Conservation (phyloP, 2,888 invertebrate species). For the Andrena haemorrhoa region DNA sequence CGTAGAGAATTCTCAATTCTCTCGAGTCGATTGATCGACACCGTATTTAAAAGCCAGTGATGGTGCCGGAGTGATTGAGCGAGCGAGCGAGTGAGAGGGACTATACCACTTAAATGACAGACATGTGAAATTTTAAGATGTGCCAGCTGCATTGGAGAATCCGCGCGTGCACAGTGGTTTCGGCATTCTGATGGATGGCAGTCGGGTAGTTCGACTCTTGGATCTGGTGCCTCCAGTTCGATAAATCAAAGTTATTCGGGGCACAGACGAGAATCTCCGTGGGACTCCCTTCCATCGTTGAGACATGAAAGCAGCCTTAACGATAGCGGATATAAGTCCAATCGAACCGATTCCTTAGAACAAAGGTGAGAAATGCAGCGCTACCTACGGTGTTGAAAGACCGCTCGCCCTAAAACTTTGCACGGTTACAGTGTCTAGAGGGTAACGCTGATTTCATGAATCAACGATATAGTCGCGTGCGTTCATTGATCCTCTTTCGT, state of each 20-base stretch:
- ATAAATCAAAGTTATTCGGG: conserved; percentile 81
- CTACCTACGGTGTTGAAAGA: no score
- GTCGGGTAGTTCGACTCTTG: conserved; percentile 90
- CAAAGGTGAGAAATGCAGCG: conserved; percentile 88
- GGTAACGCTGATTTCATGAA: no score
- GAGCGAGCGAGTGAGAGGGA: no score
- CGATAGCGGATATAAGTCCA: conserved; percentile 95
- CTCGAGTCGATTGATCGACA: no score
- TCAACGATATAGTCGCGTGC: not conserved
- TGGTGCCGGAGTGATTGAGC: no score
- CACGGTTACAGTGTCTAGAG: not conserved
- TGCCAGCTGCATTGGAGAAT: conserved; percentile 95
- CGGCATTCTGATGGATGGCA: conserved; percentile 96
- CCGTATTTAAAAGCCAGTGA: no score
- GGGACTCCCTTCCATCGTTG: conserved; percentile 94
- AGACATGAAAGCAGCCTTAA: conserved; percentile 94
- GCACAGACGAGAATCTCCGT: conserved; percentile 91
- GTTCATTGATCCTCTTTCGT: no score
- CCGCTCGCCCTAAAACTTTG: no score
- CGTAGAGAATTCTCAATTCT: no score
- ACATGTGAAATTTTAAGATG: conserved; percentile 85
- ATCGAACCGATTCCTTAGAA: conserved; percentile 94
- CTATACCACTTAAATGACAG: no score
- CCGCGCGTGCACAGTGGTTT: conserved; percentile 95
- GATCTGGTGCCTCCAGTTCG: conserved; percentile 86